phyloP scores from a whole-genome alignment of 2,113 vertebrate genomes.

The Cheirogaleus medius region DNA sequence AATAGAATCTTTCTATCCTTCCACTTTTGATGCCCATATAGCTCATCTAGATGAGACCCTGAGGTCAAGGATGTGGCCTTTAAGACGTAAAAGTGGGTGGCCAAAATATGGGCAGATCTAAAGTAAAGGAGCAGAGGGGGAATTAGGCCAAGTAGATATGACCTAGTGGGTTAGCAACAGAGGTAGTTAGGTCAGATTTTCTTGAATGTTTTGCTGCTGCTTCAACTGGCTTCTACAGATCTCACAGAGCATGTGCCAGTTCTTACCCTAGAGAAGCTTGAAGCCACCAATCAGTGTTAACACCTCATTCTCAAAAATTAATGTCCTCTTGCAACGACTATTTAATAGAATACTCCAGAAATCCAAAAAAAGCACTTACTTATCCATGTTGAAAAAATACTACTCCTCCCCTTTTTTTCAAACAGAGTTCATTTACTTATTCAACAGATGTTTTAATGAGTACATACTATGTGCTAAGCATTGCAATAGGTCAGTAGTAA shows the following conservation, averaged over 20 bases:
- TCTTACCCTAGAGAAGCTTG: neutral
- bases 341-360: neutral
- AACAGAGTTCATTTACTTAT: neutral
- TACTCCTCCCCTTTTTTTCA: neutral
- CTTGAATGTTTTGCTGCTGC: neutral
- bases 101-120: neutral
- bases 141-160: neutral
- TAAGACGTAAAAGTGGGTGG: neutral
- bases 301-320: neutral
- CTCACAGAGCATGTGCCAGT: accelerated
- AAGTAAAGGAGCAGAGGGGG: neutral
- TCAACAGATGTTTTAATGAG: neutral
- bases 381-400: neutral
- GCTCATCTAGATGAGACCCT: neutral
- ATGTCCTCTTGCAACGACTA: neutral
- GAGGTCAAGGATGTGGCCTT: neutral
- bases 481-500: neutral
- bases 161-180: neutral
- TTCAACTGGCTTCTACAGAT: neutral
- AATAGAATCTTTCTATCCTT: neutral
- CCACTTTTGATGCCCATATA: neutral
- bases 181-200: neutral
- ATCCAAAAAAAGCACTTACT: neutral
- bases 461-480: neutral
- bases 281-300: neutral